These are phyloP conservation scores for Eristalinus aeneus DNA, from an alignment of 2,888 invertebrate species.

Conservation along the genomic window DNA sequence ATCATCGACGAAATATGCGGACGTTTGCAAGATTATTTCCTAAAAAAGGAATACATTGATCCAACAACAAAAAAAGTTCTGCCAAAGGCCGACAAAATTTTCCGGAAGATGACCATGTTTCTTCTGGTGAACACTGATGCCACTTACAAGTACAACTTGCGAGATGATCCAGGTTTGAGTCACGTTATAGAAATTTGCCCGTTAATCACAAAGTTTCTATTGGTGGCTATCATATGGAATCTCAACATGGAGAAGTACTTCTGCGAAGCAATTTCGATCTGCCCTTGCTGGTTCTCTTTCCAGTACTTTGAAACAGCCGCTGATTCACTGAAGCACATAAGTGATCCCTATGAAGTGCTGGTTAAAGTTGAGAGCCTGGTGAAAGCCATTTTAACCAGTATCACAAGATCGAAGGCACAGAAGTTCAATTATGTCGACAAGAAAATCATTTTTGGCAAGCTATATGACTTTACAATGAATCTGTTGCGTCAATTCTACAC, in stretches of 20 bases:
- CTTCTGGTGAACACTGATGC: slow-evolving; percentile 76
- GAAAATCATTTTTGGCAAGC: slow-evolving; percentile 74
- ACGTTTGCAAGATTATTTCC: slow-evolving; percentile 72
- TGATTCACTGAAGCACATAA: slow-evolving; percentile 74
- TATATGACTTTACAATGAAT: slow-evolving; percentile 74
- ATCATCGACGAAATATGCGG: slow-evolving; percentile 74
- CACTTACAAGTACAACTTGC: slow-evolving; percentile 74
- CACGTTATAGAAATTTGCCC: slow-evolving; percentile 75
- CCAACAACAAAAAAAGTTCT: slow-evolving; percentile 64
- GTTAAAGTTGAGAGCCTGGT: slow-evolving; percentile 74
- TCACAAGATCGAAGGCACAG: slow-evolving; percentile 74
- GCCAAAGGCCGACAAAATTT: slow-evolving; percentile 48
- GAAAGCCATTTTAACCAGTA: slow-evolving; percentile 73
- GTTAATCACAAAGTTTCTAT: slow-evolving; percentile 75
- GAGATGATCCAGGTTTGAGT: slow-evolving; percentile 72
- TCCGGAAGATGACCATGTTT: slow-evolving; percentile 76
- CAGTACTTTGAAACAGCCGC: slow-evolving; percentile 75
- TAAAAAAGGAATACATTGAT: slow-evolving; percentile 70
- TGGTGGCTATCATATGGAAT: slow-evolving; percentile 74
- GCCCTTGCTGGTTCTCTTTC: slow-evolving; percentile 76
- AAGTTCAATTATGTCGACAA: slow-evolving; percentile 73
- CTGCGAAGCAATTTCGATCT: slow-evolving; percentile 74
- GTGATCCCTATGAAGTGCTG: slow-evolving; percentile 75
- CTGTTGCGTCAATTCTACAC: slow-evolving; percentile 76
- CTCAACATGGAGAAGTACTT: slow-evolving; percentile 75